Evolutionary conservation across 2,113 vertebrate genomes (phyloP).

Genomic region (Lophotis ruficrista): DNA sequence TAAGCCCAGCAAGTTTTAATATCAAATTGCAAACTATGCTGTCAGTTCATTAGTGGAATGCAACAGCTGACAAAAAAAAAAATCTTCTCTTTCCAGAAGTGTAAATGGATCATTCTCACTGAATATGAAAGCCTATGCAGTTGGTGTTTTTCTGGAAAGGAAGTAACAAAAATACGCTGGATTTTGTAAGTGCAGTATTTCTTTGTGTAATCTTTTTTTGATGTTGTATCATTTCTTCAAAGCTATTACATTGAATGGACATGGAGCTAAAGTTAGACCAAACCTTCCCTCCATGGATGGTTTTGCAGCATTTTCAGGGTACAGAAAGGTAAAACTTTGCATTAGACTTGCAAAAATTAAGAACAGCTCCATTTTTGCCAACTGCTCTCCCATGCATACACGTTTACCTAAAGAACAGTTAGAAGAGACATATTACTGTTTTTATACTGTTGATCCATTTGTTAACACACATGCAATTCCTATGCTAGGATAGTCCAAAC

Average conservation of each 20-base stretch:
- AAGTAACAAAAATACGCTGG: neutral
- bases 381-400: constrained; percentile 94
- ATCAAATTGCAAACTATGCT: neutral
- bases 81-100: neutral
- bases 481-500: neutral
- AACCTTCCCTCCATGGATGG: constrained; percentile 87
- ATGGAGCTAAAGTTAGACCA: constrained; percentile 89
- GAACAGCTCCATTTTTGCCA: constrained; percentile 97
- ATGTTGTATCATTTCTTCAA: constrained; percentile 61
- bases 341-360: constrained; percentile 87
- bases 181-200: constrained; percentile 14
- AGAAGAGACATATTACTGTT: constrained; percentile 6
- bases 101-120: neutral
- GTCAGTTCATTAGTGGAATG: constrained; percentile 36
- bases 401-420: constrained; percentile 82
- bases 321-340: constrained; percentile 86
- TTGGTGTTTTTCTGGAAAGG: neutral
- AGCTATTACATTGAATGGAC: constrained; percentile 79
- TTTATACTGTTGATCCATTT: neutral
- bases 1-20: neutral
- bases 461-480: neutral
- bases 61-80: neutral
- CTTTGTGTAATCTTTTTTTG: neutral
- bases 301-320: constrained; percentile 78
- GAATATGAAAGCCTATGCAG: neutral